Base-by-base conservation (phyloP, 2,888 invertebrate species). In the Gari tellinella region DNA sequence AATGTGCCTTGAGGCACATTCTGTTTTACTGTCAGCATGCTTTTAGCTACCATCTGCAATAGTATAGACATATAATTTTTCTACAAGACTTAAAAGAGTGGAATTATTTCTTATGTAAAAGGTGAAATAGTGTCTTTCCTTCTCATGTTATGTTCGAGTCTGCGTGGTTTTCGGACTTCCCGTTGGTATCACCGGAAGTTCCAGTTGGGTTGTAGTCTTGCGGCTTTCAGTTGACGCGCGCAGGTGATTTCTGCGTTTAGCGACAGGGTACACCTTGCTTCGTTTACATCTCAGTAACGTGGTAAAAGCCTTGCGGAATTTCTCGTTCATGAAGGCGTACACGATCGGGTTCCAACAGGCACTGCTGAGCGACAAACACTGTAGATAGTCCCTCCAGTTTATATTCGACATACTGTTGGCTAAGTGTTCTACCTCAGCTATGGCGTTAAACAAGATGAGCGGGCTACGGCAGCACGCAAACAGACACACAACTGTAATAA, bases 231-330 rank as follows among this genome's bases (percentile, higher is more conserved):
- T 64, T 15, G 79, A 74, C 37, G 67, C 19, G 1, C 62, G 60
- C 21, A 45, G 37, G 38, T 41, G 38, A 26, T 70, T 56, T 15
- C 55, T 45, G 3, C 68, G 53, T 17, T 55, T 64, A 14, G 51
- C 15, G 97, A 97, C 38, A 12, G 75, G 84, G 65, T 74, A 95
- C 95, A 86, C 75, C n/a, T 63, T 63, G 10, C 37, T 49, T 38
- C 77, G 77, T 38, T 72, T 62, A 57, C 85, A 84, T 7, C 52
- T 37, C 23, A 86, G 45, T 1, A 83, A 51, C 5, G 66, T 75
- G 4, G 65, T 48, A 55, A 86, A 84, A 10, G 77, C 80, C 55
- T 80, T 81, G 15, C 85, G 48, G 58, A 87, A 87, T 17, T 81
- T 80, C 56, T 86, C 86, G 61, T 87, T 86, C 84, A 87, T 85